Evolutionary conservation across 1,140 invertebrate genomes (phyloP), one percentile per base, ranked within the genome.

Genomic region (Euwallacea fornicatus): DNA sequence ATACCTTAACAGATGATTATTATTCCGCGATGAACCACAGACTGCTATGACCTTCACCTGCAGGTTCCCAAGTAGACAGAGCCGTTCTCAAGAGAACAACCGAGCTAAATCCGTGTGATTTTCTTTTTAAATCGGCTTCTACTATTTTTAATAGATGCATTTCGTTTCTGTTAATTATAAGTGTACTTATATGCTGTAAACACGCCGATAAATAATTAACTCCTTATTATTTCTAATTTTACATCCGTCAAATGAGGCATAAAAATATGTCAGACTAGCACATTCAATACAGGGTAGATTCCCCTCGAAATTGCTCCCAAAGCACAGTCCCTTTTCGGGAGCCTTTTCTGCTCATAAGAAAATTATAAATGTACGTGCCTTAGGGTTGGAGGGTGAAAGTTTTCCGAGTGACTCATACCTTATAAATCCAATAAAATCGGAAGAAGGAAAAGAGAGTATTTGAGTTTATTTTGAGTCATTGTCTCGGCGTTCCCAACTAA

Each of bases 31-130:
- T 21, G 33, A 33, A 15, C 7, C 15, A 15, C 58, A 42, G 42
- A 60, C 58, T 33, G 21, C 21, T 33, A 9, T 33, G 58, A 60
- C 58, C 58, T 60, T 60, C 33, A 60, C 41, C 58, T 42, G 41
- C 58, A 33, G 41, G 41, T 60, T 41, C 58, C 58, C 41, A 60
- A 60, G 58, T 60, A 21, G 33, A 33, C 58, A 60, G 42, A 60
- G 42, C 41, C 58, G 58, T 60, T 60, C 58, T 60, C 58, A 60
- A 60, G 58, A 60, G 58, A 60, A 60, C 58, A n/a, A 60, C 58
- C 33, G 54, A 8, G 15, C 54, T n/a, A 33, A 41, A 42, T 8
- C 58, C 33, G 21, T 33, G 21, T 33, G 21, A 33, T 33, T 33
- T 33, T 33, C 21, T 33, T 33, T 33, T 33, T 33, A 33, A 33